Percentiles rank a stretch among this genome's conserved stretches.
Conservation (phyloP, 2,797 vertebrate species). For the Rhinella marina region DNA sequence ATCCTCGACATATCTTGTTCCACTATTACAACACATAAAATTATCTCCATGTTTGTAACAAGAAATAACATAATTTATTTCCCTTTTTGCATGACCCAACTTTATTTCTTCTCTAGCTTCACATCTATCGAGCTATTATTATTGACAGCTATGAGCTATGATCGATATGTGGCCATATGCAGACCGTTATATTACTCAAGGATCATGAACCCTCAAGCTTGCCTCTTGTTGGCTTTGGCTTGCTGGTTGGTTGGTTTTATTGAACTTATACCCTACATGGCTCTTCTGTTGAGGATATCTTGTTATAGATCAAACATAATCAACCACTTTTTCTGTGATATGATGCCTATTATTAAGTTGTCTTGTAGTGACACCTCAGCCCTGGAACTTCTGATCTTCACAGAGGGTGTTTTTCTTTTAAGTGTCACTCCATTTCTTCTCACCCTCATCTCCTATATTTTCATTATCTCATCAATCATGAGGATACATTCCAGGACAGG, state of each 20-base stretch:
- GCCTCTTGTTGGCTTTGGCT: neutral
- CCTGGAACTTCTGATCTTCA: constrained; percentile 12
- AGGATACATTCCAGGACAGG: constrained; percentile 10
- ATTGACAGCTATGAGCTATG: constrained; percentile 35
- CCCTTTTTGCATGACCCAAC: neutral
- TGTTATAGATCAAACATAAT: constrained; percentile 37
- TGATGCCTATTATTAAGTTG: constrained; percentile 4
- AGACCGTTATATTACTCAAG: constrained; percentile 7
- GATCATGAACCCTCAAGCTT: constrained; percentile 13
- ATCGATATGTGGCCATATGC: constrained; percentile 34
- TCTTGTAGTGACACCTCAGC: constrained; percentile 27
- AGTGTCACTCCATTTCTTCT: constrained; percentile 20
- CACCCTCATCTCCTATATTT: constrained; percentile 37
- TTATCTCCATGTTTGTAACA: neutral
- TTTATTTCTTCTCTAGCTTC: constrained; percentile 15
- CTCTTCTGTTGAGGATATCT: neutral
- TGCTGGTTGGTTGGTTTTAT: constrained; percentile 24
- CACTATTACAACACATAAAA: neutral
- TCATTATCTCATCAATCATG: constrained; percentile 54
- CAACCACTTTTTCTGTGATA: constrained; percentile 43
- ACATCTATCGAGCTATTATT: constrained; percentile 18
- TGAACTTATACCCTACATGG: constrained; percentile 21
- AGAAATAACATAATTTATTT: neutral
- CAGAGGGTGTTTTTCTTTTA: constrained; percentile 27
- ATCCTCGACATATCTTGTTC: constrained; percentile 23